Conservation (phyloP, 2,113 vertebrate genomes). For the Sula dactylatra region DNA sequence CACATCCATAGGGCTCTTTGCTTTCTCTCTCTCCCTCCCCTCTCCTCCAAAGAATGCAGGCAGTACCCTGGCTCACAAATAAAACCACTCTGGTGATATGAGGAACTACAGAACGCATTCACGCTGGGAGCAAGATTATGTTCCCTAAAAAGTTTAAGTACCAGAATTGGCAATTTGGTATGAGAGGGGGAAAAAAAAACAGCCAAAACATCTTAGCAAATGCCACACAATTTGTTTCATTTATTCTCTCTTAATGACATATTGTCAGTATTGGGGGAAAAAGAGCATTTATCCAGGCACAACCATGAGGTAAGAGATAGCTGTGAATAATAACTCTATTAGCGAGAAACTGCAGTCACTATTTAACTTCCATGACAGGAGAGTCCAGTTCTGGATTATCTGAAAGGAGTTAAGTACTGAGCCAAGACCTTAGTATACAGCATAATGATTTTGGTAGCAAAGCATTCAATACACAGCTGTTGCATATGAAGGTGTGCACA, state of each 20-base stretch:
- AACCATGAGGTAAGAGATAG: neutral
- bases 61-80: neutral
- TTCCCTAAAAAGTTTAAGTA: neutral
- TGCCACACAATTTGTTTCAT: neutral
- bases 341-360: neutral
- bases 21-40: neutral
- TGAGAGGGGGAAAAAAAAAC: too few species aligned
- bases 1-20: neutral
- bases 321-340: neutral
- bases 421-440: neutral
- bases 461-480: neutral
- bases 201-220: neutral
- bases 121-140: rapidly evolving
- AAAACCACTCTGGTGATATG: rapidly evolving
- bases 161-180: neutral
- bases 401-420: neutral
- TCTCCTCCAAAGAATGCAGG: neutral
- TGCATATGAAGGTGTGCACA: neutral
- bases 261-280: neutral
- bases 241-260: neutral
- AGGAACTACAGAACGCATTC: neutral
- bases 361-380: neutral
- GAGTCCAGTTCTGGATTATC: neutral
- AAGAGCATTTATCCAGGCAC: neutral
- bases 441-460: neutral